Percentiles rank a stretch among this genome's conserved stretches.
These are phyloP conservation scores for Hypocryptadius cinnamomeus DNA, from an alignment of 2,113 vertebrate species.

Conservation along the genomic window DNA sequence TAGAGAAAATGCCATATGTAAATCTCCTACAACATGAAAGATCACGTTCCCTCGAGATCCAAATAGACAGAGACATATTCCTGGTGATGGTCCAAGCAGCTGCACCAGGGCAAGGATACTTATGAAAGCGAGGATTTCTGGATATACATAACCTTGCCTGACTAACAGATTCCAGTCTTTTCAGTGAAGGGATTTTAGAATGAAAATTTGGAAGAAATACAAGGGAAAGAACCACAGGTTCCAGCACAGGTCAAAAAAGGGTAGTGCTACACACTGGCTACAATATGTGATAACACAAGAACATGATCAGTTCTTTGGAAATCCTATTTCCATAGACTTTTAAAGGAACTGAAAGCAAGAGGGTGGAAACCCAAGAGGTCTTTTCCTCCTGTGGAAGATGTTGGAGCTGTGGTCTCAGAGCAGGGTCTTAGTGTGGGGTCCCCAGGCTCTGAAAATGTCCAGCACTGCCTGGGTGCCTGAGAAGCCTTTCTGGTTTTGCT, in stretches of 20 bases:
- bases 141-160: not conserved
- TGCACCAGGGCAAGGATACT: not conserved
- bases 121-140: not conserved
- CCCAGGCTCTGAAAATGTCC: not conserved
- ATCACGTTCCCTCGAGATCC: not conserved
- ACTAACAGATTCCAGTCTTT: not conserved
- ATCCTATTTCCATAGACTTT: not conserved
- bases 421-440: not conserved
- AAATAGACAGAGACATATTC: not conserved
- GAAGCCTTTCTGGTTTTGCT: not conserved
- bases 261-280: not conserved
- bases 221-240: not conserved
- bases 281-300: not conserved
- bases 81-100: slow-evolving; percentile 21
- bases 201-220: not conserved
- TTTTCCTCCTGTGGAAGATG: not conserved
- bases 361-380: not conserved
- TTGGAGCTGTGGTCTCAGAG: not conserved
- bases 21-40: slow-evolving; percentile 24
- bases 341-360: not conserved
- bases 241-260: not conserved
- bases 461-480: not conserved
- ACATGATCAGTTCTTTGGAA: not conserved
- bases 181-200: not conserved
- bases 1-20: slow-evolving; percentile 21